These are phyloP conservation scores for Pelochelys cantorii DNA, from an alignment of 2,797 vertebrate species.

Conservation along the genomic window DNA sequence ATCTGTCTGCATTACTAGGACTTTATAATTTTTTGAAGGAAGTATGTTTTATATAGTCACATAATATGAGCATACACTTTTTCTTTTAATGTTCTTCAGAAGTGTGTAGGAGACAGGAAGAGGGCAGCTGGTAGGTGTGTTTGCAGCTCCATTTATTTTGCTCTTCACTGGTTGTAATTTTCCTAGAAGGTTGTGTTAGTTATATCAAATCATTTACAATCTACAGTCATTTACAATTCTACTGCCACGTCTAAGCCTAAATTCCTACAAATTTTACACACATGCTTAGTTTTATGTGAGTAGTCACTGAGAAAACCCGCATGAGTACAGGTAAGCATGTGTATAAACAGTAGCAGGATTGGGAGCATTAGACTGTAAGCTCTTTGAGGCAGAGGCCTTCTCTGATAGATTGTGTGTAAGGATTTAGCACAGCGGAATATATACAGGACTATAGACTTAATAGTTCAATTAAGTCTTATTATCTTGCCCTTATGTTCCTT, in stretches of 20 bases:
- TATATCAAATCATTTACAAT: conserved; percentile 33
- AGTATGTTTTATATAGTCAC: neutral
- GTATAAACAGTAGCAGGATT: neutral
- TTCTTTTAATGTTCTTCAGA: neutral
- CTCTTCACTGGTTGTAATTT: conserved; percentile 20
- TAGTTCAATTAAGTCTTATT: neutral
- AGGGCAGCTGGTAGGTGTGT: conserved; percentile 1
- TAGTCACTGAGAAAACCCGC: neutral
- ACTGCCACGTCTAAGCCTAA: neutral
- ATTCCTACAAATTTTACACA: neutral
- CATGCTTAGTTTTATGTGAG: neutral
- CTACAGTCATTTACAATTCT: neutral
- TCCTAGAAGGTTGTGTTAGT: conserved; percentile 14
- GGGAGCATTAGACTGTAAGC: neutral
- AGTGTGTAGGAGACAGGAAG: neutral
- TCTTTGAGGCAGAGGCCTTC: neutral
- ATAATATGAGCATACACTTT: neutral
- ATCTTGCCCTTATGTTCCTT: neutral
- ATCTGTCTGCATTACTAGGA: neutral
- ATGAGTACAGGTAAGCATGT: neutral
- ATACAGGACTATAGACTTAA: neutral
- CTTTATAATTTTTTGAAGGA: neutral
- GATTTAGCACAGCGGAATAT: neutral
- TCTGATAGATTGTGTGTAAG: neutral
- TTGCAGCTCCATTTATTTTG: conserved; percentile 50